Percentiles rank a stretch among this genome's conserved stretches.
Conservation (phyloP, 53 echinoderm and acorn worm genomes). For the Paracentrotus lividus region DNA sequence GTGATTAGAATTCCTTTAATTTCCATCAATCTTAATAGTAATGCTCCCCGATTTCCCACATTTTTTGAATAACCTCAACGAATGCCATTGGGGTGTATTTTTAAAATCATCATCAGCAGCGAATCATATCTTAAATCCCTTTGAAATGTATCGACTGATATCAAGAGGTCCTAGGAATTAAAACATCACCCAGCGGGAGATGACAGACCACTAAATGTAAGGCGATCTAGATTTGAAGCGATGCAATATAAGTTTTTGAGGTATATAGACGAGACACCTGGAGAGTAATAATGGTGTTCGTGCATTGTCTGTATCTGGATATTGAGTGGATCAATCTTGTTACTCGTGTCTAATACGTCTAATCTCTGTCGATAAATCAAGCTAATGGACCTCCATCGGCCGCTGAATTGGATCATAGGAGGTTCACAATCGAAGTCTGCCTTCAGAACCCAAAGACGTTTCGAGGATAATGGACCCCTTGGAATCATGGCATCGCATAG, state of each 20-base stretch:
- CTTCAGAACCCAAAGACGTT: conserved; percentile 9
- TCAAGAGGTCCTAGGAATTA: conserved; percentile 18
- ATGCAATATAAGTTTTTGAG: not conserved
- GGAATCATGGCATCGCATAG: not conserved
- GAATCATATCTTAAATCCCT: not conserved
- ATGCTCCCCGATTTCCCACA: not conserved
- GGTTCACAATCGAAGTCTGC: not conserved
- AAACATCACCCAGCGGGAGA: not conserved
- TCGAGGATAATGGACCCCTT: not conserved
- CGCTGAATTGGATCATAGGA: conserved; percentile 25
- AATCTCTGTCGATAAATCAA: conserved; percentile 57
- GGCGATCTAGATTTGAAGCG: conserved; percentile 10
- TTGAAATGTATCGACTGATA: not conserved
- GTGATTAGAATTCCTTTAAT: no score
- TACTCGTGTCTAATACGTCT: conserved; percentile 35
- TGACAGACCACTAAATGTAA: not conserved
- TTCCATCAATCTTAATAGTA: not conserved
- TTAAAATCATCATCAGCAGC: not conserved
- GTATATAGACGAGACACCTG: conserved; percentile 1
- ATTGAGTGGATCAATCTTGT: conserved; percentile 49
- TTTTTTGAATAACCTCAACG: not conserved
- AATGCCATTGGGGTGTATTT: not conserved
- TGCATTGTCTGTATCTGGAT: conserved; percentile 1
- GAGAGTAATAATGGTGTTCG: conserved; percentile 36
- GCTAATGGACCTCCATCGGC: conserved; percentile 53